phyloP scores from a whole-genome alignment of 2,888 invertebrate genomes.

The Notodonta ziczac region DNA sequence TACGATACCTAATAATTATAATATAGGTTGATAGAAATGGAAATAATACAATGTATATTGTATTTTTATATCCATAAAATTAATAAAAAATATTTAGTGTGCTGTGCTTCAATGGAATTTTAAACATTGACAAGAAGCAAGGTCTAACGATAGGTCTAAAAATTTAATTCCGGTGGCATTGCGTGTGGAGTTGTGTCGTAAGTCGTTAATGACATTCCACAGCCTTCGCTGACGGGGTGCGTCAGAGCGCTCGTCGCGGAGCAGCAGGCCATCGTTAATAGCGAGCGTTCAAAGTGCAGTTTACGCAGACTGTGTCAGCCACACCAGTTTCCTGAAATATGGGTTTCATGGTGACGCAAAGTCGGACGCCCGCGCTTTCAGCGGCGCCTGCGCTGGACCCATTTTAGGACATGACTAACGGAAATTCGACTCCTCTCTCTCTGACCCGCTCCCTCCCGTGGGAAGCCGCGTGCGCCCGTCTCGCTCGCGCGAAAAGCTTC shows the following conservation, averaged over 20 bases:
- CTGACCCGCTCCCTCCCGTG: slow-evolving; percentile 79
- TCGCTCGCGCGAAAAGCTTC: slow-evolving; percentile 82
- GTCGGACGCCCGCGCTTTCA: slow-evolving; percentile 83
- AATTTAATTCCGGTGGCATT: slow-evolving; percentile 53
- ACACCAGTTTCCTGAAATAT: slow-evolving; percentile 80
- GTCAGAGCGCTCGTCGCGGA: slow-evolving; percentile 72
- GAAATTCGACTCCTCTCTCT: slow-evolving; percentile 87
- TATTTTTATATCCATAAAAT: too few species aligned
- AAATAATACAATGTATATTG: too few species aligned
- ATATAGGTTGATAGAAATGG: too few species aligned
- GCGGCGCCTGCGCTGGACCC: slow-evolving; percentile 86
- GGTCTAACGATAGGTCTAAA: slow-evolving; percentile 26
- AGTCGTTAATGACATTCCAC: slow-evolving; percentile 78
- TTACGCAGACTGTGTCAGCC: slow-evolving; percentile 59
- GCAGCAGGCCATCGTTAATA: slow-evolving; percentile 55
- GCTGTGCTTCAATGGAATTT: background rate
- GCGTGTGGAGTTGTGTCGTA: slow-evolving; percentile 62
- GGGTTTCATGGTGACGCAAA: slow-evolving; percentile 81
- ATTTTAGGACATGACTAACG: slow-evolving; percentile 90
- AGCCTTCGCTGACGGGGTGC: slow-evolving; percentile 66
- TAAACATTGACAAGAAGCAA: background rate
- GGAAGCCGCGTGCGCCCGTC: slow-evolving; percentile 68
- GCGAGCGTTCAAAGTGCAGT: slow-evolving; percentile 61
- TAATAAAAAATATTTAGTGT: too few species aligned
- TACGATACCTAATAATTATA: too few species aligned